Evolutionary conservation across 2,888 invertebrate genomes (phyloP), one percentile per base, ranked within the genome.

Genomic region (Drosophila paramelanica): DNA sequence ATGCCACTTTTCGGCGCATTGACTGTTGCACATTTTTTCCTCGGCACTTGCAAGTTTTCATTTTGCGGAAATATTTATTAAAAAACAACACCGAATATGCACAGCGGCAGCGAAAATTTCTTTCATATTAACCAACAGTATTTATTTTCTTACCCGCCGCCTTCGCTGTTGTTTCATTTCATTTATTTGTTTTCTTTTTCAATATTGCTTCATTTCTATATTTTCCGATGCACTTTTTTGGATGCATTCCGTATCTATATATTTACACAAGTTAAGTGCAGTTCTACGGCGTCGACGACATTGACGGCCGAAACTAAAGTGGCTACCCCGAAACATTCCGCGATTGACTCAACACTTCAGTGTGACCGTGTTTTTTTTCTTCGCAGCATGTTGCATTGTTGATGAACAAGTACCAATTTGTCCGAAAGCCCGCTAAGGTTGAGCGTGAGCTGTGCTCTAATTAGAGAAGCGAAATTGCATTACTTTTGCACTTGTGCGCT

Each of bases 181-280:
- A 13, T 36, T 33, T n/a, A 33, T 57, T 71, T 71, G 59, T 61
- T 31, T 41, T 39, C 10, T 33, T 13, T 41, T 8, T 14, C 10
- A 17, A 8, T 0, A 13, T 39, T 23, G 5, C 11, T 43, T 41
- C 38, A 66, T 50, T 60, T 38, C 20, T 43, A 66, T 68, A 57
- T 46, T 61, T 55, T 42, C 57, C 51, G 36, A 36, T 59, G 68
- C 77, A 76, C 71, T 88, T 82, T 77, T 81, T 82, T 88, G 68
- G 68, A 83, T 86, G 86, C 83, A 80, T 86, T 72, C 66, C 84
- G 53, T 79, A 71, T 67, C 69, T 69, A 77, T 73, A 83, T 83
- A 85, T 88, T 85, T 86, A 64, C 79, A 73, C 73, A 77, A 77
- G 67, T 76, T 68, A 73, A 69, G 57, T 55, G 55, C 83, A 79